Evolutionary conservation across 1,140 invertebrate species (phyloP), one percentile per base, ranked within the genome.

Genomic region (Cydia pomonella): DNA sequence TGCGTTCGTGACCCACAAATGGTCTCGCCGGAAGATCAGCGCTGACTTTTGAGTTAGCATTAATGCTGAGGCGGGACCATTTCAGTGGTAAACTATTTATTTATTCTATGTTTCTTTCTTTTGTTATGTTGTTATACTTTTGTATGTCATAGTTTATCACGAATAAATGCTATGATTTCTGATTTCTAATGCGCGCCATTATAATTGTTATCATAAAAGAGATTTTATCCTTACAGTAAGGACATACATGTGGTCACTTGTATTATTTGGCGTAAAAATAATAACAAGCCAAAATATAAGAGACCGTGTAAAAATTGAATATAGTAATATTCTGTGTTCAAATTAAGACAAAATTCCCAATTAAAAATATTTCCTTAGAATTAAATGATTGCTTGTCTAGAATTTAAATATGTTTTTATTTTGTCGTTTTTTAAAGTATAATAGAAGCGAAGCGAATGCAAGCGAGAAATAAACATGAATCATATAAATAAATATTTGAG

Each of bases 231-330:
- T 53, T 18, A 18, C n/a, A 1, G 7, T 7, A n/a, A 50, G 6
- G 47, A 13, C 38, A 41, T 41, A 1, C 47, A 50, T 12, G 16
- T n/a, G 16, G 47, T 50, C 13, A 16, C 5, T 53, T 7, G 50
- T 18, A 18, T 9, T 18, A n/a, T n/a, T 53, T 53, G n/a, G 50
- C 50, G n/a, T 53, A 21, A 21, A 53, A 44, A 7, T 53, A 53
- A 6, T 50, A 50, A 53, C 18, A 53, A 53, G 50, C 50, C n/a
- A 53, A 53, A 53, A 53, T n/a, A 53, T 53, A 53, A 53, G n/a
- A 53, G 16, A 53, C n/a, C n/a, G 6, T 53, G 50, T 53, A 21
- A 53, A 53, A 53, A 53, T 53, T 18, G 50, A n/a, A 53, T 53
- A 53, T 44, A 44, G 41, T 44, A 3, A 18, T 53, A 18, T 18